Conservation (phyloP, 37 sponge, comb jelly and placozoan species). For the Mnemiopsis leidyi region DNA sequence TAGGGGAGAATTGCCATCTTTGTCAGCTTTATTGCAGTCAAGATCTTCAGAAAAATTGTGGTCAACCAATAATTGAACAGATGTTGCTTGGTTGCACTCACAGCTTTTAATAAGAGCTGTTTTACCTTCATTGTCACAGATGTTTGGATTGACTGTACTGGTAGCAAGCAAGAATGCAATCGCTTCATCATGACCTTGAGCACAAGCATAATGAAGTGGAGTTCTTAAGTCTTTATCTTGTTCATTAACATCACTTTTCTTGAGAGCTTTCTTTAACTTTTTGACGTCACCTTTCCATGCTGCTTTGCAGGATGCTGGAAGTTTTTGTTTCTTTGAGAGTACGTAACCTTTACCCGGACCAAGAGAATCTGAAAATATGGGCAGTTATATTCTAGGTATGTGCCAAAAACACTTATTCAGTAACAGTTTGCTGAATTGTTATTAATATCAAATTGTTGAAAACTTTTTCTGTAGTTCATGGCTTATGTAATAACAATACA, state of each 20-base stretch:
- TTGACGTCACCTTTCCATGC: slow-evolving; percentile 62
- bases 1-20: slow-evolving; percentile 9
- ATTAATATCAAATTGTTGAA: no score
- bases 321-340: slow-evolving; percentile 48
- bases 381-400: no score
- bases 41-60: not conserved
- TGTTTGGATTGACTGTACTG: not conserved
- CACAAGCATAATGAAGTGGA: slow-evolving; percentile 52
- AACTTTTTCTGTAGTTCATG: no score
- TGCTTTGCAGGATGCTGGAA: slow-evolving; percentile 61
- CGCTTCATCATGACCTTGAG: slow-evolving; percentile 47
- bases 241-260: slow-evolving; percentile 52
- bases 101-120: slow-evolving; percentile 32
- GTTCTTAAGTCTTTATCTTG: slow-evolving; percentile 41
- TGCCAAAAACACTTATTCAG: no score
- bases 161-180: not conserved
- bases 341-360: slow-evolving; percentile 43
- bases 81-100: slow-evolving; percentile 34
- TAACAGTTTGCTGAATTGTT: no score
- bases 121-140: slow-evolving; percentile 57
- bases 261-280: slow-evolving; percentile 52
- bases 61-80: not conserved
- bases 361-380: slow-evolving; percentile 53
- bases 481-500: no score
- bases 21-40: slow-evolving; percentile 8